Base-by-base conservation (phyloP, 2,888 invertebrate species). In the Helleia helle region DNA sequence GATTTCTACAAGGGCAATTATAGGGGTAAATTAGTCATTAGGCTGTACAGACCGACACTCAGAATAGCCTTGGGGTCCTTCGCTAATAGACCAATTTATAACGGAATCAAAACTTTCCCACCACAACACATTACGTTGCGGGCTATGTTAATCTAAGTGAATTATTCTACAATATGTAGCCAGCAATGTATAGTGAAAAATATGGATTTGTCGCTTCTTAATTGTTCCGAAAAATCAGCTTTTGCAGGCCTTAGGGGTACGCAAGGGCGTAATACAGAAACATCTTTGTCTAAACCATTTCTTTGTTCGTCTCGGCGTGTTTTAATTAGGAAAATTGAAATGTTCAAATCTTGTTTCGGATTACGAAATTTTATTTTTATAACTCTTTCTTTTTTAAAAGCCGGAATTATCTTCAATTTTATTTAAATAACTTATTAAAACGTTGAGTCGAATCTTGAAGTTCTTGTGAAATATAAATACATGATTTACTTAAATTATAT, bases 1-100 rank as follows among this genome's bases (percentile, higher is more conserved):
- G 50, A 48, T 49, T 50, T 49, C 48, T 52, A 54, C 59, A 58
- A 58, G 58, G 56, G 58, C 54, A 59, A 59, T 59, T 56, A 59
- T 47, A 43, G 49, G 47, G 48, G 49, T 49, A 55, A 58, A 59
- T 58, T 58, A 59, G 58, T 58, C 56, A 51, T 58, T 55, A 56
- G 54, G 50, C 46, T 38, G 50, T 42, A 48, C 44, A 47, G 51
- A 48, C 44, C 47, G 43, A 49, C 47, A 50, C 48, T 46, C 54
- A 49, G 51, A 52, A 49, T 40, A 36, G 48, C 57, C 51, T 29
- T 11, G 12, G 56, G 58, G 51, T 42, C 49, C 54, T 49, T 47
- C 44, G 51, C 50, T 50, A 50, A 54, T 52, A 46, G 43, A 36
- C 43, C 41, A 43, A 36, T 43, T n/a, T 44, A 41, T 18, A 7